Base-by-base conservation (phyloP, 2,113 vertebrate species). In the Cichladusa arquata region DNA sequence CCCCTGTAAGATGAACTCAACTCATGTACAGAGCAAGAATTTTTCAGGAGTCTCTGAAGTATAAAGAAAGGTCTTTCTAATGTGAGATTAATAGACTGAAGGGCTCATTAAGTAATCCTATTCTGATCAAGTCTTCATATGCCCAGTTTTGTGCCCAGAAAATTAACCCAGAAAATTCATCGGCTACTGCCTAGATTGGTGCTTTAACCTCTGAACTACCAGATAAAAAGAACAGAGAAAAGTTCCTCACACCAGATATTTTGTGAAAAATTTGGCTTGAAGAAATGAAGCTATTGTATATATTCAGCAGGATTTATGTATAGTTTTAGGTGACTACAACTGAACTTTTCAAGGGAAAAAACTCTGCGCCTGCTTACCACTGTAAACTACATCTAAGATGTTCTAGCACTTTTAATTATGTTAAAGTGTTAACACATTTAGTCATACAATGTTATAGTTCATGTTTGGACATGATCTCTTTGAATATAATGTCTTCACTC, bases 341-440 rank as follows among this genome's bases (percentile, higher is more conserved):
- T 0, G 5, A 65, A 50, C 2, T 34, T 80, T 26, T 70, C 8
- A 4, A 2, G 13, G 8, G 3, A 31, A 78, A 34, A 42, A 45
- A n/a, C 0, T 4, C 0, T 17, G 17, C 2, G 2, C 31, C 31
- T 65, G 45, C 44, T 45, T 72, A 51, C 7, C 3, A 9, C 20
- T 64, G 11, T 56, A 44, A 88, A 47, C 19, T 54, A 34, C 56
- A 54, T 14, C 22, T 62, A 67, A 67, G 36, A 33, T 14, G 7
- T 24, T 90, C 61, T 73, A 42, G 12, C 19, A 86, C 9, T 88
- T 89, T 48, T 72, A 53, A 80, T 81, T 81, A 44, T 69, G 50
- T 45, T 80, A 57, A 9, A 86, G 11, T 57, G 19, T 57, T 89
- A 85, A 64, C 23, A 71, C 3, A 26, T 77, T 73, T 73, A 86